Evolutionary conservation across 2,888 invertebrate species (phyloP).

Genomic region (Athetis lepigone): DNA sequence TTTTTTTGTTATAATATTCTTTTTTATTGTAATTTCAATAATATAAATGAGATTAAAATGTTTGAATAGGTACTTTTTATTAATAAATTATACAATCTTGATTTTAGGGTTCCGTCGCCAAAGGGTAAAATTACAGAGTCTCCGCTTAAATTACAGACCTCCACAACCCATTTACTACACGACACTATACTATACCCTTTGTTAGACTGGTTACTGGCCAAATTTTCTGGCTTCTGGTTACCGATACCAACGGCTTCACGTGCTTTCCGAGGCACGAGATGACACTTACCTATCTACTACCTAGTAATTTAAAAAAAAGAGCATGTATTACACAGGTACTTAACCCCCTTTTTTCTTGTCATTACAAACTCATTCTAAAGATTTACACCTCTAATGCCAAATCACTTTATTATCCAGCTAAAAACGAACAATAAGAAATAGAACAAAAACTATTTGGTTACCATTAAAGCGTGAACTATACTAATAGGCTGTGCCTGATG

Average conservation of each 20-base stretch:
- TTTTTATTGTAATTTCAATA: constrained; percentile 62
- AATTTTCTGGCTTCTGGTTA: no score
- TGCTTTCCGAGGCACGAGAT: no score
- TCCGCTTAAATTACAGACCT: no score
- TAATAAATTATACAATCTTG: no score
- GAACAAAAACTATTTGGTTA: constrained; percentile 77
- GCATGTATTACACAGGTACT: not conserved
- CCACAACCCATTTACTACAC: no score
- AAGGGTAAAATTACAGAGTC: no score
- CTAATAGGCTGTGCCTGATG: constrained; percentile 78
- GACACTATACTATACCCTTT: no score
- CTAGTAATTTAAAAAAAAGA: not conserved
- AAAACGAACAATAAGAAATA: constrained; percentile 74
- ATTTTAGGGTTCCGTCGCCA: no score
- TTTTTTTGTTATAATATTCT: constrained; percentile 1
- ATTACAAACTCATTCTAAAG: constrained; percentile 59
- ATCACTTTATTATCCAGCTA: constrained; percentile 72
- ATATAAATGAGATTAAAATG: no score
- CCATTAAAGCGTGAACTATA: constrained; percentile 79
- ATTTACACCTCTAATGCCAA: constrained; percentile 65
- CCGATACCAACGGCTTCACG: no score
- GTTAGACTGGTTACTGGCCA: no score
- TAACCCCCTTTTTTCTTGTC: constrained; percentile 20
- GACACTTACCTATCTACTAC: constrained; percentile 30
- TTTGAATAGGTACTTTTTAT: no score